Percentiles rank a stretch among this genome's conserved stretches.
phyloP scores from a whole-genome alignment of 2,888 invertebrate genomes.

The Drosophila gaucha region DNA sequence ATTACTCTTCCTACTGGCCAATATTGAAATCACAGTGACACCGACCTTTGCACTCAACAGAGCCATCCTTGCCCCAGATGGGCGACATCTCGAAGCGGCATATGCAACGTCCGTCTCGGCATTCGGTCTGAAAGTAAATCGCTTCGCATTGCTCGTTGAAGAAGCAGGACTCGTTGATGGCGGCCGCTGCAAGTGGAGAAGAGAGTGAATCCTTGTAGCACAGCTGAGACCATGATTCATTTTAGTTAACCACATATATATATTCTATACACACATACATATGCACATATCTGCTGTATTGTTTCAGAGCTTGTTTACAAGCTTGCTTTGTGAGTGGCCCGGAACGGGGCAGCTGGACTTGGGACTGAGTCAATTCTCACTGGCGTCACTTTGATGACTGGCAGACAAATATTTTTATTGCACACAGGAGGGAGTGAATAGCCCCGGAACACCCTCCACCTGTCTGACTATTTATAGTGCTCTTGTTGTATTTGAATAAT shows the following conservation, averaged over 20 bases:
- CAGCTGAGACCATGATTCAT: slow-evolving; percentile 33
- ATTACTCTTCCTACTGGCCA: slow-evolving; percentile 20
- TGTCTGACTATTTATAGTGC: slow-evolving; percentile 19
- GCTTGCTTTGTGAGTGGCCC: slow-evolving; percentile 29
- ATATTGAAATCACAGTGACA: slow-evolving; percentile 5
- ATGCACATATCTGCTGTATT: slow-evolving; percentile 12
- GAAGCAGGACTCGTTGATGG: slow-evolving; percentile 92
- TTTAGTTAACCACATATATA: slow-evolving; percentile 10
- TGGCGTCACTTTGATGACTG: slow-evolving; percentile 39
- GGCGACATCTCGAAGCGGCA: slow-evolving; percentile 93
- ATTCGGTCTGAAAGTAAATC: slow-evolving; percentile 90
- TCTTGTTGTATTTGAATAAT: slow-evolving; percentile 9
- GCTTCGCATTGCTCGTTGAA: slow-evolving; percentile 94
- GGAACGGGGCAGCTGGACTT: slow-evolving; percentile 5
- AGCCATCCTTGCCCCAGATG: slow-evolving; percentile 89
- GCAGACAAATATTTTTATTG: slow-evolving; percentile 46
- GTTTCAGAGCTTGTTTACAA: slow-evolving; percentile 41
- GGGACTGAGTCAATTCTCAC: slow-evolving; percentile 22
- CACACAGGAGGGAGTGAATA: slow-evolving; percentile 5
- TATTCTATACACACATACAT: slow-evolving; percentile 4
- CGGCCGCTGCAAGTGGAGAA: slow-evolving; percentile 87
- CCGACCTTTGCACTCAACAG: slow-evolving; percentile 90
- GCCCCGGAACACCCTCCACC: not conserved
- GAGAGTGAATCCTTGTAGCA: slow-evolving; percentile 9
- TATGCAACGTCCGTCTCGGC: slow-evolving; percentile 91